Evolutionary conservation across 2,113 vertebrate species (phyloP), one percentile per base, ranked within the genome.

Genomic region (Dromas ardeola): DNA sequence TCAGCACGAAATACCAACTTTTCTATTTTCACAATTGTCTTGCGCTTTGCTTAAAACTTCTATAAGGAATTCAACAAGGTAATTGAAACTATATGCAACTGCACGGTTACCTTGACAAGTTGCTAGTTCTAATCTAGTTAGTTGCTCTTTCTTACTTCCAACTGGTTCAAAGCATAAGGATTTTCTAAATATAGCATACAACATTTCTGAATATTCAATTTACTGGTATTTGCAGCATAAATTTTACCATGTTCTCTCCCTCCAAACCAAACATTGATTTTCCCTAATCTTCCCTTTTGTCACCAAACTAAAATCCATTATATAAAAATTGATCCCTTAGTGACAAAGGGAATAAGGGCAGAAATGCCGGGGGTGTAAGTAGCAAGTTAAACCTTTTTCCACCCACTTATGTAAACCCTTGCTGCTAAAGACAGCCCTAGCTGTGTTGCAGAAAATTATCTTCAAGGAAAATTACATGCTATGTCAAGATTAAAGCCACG

Each of bases 371-470:
- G 19, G 40, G 56, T 82, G 40, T 73, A 82, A 88, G 40, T 45
- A 50, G 45, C 63, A 82, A 90, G 81, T 65, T 93, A 52, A 87
- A 77, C 23, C 34, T 55, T 86, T 90, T 95, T 86, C 79, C 82
- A 92, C 58, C 52, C 76, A 84, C 73, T 95, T 86, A 88, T 0
- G 23, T 71, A 95, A 95, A 80, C 53, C 32, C 49, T 58, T 3
- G 1, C 61, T 63, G 26, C 45, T 80, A 90, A 86, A 67, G 84
- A n/a, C 66, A 85, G 71, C 42, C 9, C 14, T 45, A 66, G 71
- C 27, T 77, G 67, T 11, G 2, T 7, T 38, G 66, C 22, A 94
- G 69, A 83, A 87, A 95, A 78, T 61, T 65, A 63, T 70, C 86
- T 89, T 63, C 73, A 59, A 85, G 70, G 40, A 90, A 89, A 91